These are phyloP conservation scores for Apamea sordens DNA, from an alignment of 2,888 invertebrate species.

Conservation along the genomic window DNA sequence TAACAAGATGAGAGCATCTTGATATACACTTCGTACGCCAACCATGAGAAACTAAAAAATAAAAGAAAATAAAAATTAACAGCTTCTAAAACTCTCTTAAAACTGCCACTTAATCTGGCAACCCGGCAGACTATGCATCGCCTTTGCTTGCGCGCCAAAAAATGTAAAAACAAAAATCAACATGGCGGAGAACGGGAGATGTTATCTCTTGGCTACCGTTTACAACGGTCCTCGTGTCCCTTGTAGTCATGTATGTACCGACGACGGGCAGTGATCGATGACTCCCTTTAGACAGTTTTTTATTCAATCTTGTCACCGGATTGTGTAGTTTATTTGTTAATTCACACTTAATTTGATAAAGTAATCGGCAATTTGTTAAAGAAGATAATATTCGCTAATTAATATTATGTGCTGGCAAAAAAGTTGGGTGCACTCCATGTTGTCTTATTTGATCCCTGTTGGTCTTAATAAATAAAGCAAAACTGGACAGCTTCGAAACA, in stretches of 20 bases:
- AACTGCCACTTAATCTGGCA: conserved; percentile 52
- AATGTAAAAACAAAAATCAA: conserved; percentile 65
- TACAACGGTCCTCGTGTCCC: conserved; percentile 65
- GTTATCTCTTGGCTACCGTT: conserved; percentile 80
- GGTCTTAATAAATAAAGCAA: conserved; percentile 25
- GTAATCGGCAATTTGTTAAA: conserved; percentile 35
- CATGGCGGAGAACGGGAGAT: conserved; percentile 76
- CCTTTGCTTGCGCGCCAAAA: conserved; percentile 62
- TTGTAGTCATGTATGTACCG: conserved; percentile 57
- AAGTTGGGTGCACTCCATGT: neutral
- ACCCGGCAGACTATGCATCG: conserved; percentile 48
- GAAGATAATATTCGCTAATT: conserved; percentile 28
- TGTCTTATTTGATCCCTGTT: neutral
- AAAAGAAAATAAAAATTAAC: conserved; percentile 11
- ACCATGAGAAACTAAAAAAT: neutral
- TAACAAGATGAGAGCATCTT: neutral
- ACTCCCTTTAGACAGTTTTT: conserved; percentile 42
- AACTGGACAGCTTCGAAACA: conserved; percentile 26
- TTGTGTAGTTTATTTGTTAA: conserved; percentile 52
- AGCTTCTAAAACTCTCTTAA: conserved; percentile 25
- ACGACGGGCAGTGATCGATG: conserved; percentile 62
- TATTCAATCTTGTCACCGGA: conserved; percentile 25
- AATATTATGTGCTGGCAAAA: neutral
- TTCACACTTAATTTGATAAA: conserved; percentile 51
- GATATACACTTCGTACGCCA: neutral